Percentiles rank a stretch among this genome's conserved stretches.
These are phyloP conservation scores for Progne subis DNA, from an alignment of 2,113 vertebrate species.

Conservation along the genomic window DNA sequence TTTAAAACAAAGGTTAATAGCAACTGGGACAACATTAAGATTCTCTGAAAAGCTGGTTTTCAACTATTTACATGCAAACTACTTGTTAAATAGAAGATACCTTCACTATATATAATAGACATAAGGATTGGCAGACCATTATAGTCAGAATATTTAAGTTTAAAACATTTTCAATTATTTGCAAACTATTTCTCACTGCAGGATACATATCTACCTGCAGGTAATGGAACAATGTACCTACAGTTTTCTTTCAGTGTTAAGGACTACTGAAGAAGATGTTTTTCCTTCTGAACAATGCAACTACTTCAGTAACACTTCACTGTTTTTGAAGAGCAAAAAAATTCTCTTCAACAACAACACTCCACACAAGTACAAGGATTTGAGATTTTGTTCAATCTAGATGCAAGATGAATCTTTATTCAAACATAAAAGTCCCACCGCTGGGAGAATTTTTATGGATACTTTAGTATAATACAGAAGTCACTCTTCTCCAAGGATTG, in stretches of 20 bases:
- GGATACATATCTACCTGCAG: neutral
- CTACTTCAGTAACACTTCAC: neutral
- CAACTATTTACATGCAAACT: neutral
- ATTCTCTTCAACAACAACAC: neutral
- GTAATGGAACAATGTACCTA: neutral
- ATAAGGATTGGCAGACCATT: neutral
- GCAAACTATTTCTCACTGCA: neutral
- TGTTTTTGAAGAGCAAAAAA: neutral
- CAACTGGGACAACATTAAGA: neutral
- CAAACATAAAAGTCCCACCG: neutral
- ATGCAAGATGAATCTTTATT: neutral
- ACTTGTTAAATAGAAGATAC: neutral
- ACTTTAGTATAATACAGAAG: neutral
- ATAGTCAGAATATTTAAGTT: neutral
- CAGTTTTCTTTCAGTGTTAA: neutral
- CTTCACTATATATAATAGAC: neutral
- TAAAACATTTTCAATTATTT: neutral
- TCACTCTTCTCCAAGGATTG: neutral
- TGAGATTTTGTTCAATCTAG: neutral
- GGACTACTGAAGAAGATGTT: neutral
- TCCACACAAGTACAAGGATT: neutral
- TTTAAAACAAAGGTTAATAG: neutral
- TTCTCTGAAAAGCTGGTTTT: neutral
- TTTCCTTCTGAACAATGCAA: neutral
- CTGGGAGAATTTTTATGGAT: neutral